Conservation (phyloP, 1,140 invertebrate genomes). For the Diachasma alloeum region DNA sequence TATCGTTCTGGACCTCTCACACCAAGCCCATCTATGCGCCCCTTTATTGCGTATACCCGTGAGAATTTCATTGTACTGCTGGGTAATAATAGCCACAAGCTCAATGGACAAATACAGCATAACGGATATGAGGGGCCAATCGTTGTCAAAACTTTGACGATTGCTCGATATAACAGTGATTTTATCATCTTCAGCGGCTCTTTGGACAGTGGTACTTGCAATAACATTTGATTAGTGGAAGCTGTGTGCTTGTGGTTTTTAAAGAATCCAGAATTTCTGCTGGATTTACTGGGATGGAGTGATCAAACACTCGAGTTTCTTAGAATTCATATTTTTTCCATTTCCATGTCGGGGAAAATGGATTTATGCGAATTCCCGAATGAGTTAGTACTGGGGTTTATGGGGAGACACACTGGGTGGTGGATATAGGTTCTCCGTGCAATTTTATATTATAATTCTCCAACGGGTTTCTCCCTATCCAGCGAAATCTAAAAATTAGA, state of each 20-base stretch:
- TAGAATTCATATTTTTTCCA: neutral
- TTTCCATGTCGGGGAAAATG: neutral
- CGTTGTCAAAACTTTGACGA: neutral
- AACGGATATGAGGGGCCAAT: neutral
- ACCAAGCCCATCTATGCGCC: neutral
- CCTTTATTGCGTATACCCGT: neutral
- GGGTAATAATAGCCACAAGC: neutral
- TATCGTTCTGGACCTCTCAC: neutral
- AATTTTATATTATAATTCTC: neutral
- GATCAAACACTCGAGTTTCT: neutral
- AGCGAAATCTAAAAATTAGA: too few species aligned
- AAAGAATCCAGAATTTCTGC: neutral
- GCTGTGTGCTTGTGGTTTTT: neutral
- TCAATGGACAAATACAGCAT: neutral
- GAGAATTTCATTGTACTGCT: conserved; percentile 1
- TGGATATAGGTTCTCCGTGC: neutral
- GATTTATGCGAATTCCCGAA: neutral
- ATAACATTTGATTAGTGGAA: neutral
- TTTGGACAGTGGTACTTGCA: neutral
- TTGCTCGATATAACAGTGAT: neutral
- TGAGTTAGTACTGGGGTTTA: neutral
- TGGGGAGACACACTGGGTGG: neutral
- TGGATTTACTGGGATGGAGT: neutral
- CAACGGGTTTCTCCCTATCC: neutral
- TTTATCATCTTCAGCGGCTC: neutral